These are phyloP conservation scores for Tetrapedia diversipes DNA, from an alignment of 2,888 invertebrate genomes.

Conservation along the genomic window DNA sequence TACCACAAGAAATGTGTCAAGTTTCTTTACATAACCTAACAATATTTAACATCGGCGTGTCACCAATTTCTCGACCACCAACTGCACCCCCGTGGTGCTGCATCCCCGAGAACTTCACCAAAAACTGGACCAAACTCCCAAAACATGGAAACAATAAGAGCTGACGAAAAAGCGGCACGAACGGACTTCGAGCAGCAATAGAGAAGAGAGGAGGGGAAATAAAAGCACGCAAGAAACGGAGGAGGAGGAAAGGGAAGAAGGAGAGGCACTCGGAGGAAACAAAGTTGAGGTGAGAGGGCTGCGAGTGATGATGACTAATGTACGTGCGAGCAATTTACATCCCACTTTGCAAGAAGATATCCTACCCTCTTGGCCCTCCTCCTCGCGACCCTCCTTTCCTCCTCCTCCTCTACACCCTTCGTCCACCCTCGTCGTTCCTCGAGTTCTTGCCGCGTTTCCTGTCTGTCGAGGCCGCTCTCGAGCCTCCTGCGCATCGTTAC, in stretches of 20 bases:
- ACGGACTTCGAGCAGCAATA: background rate
- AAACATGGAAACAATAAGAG: constrained; percentile 12
- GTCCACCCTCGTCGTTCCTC: constrained; percentile 16
- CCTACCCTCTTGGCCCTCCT: constrained; percentile 49
- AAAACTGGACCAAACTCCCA: background rate
- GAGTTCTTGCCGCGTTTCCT: constrained; percentile 55
- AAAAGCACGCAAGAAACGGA: background rate
- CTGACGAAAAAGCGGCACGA: background rate
- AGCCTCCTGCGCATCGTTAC: constrained; percentile 52
- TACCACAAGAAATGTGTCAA: too few relatives aligned
- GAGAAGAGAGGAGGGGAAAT: background rate
- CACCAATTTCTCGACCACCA: too few relatives aligned
- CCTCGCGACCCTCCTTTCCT: constrained; percentile 60
- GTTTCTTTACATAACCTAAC: too few relatives aligned
- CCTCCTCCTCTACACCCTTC: background rate
- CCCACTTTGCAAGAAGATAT: constrained; percentile 72
- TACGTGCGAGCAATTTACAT: constrained; percentile 78
- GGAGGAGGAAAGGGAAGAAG: background rate
- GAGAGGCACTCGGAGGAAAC: constrained; percentile 51
- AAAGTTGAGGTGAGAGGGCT: constrained; percentile 67
- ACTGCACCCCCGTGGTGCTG: too few relatives aligned
- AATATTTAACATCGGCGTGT: too few relatives aligned
- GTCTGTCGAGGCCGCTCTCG: constrained; percentile 51
- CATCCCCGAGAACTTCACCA: background rate
- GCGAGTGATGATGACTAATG: constrained; percentile 80